phyloP scores from a whole-genome alignment of 1,140 invertebrate species.

The Cotesia glomerata region DNA sequence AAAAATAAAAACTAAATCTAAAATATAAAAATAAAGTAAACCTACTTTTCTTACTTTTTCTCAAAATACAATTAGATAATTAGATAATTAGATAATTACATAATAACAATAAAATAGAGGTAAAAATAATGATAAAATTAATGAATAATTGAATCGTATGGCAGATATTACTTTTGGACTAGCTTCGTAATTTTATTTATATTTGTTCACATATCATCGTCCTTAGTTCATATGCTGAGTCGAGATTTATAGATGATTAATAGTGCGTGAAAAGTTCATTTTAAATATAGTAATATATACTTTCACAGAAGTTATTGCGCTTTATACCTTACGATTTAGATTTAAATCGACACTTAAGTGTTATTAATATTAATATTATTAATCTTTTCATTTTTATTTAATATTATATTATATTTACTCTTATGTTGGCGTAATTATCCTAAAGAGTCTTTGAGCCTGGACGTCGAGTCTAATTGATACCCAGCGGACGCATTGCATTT shows the following conservation, averaged over 20 bases:
- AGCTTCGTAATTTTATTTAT: constrained; percentile 32
- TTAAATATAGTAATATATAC: constrained; percentile 36
- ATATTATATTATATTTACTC: constrained; percentile 22
- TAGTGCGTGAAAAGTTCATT: constrained; percentile 27
- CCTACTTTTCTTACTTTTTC: no score
- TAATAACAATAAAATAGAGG: neutral
- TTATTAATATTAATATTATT: constrained; percentile 18
- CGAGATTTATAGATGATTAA: constrained; percentile 31
- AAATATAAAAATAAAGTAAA: no score
- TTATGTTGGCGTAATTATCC: constrained; percentile 36
- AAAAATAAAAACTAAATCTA: no score
- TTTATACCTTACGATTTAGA: constrained; percentile 36
- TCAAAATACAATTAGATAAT: no score
- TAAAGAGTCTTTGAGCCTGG: constrained; percentile 42
- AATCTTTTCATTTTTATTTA: neutral
- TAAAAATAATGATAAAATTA: neutral
- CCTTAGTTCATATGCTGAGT: constrained; percentile 7
- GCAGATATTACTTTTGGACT: constrained; percentile 45
- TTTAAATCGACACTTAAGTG: constrained; percentile 38
- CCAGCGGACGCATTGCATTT: constrained; percentile 14
- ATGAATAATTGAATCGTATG: constrained; percentile 44
- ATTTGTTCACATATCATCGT: neutral
- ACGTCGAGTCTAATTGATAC: constrained; percentile 24
- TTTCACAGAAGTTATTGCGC: constrained; percentile 47
- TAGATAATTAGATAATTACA: neutral